Evolutionary conservation across 35 echinoderm and acorn worm species (phyloP).

Genomic region (Stichopus chloronotus): DNA sequence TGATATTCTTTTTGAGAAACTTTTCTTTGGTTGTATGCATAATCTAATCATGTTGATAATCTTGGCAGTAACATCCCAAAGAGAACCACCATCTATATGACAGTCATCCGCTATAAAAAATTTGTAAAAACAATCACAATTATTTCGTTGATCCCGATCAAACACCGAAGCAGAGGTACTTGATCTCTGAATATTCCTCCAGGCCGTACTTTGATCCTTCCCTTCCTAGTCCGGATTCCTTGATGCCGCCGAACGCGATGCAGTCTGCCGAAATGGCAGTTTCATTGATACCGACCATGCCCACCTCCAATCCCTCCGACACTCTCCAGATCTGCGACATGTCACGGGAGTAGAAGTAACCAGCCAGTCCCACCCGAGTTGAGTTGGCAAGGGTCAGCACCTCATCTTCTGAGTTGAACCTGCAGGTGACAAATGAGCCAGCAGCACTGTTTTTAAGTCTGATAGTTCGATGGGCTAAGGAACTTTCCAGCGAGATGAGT

Average conservation of each 20-base stretch:
- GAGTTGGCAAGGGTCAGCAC: constrained; percentile 73
- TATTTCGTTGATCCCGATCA: not conserved
- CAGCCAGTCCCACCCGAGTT: constrained; percentile 72
- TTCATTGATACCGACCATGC: constrained; percentile 92
- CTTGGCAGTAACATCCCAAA: no score
- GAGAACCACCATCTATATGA: no score
- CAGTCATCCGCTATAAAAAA: no score
- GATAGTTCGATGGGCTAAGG: not conserved
- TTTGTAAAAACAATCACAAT: no score
- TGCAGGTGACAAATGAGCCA: not conserved
- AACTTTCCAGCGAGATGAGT: not conserved
- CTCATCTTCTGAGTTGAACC: constrained; percentile 85
- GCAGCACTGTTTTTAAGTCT: not conserved
- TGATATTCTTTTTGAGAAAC: no score
- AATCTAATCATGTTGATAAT: no score
- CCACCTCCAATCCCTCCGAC: constrained; percentile 79
- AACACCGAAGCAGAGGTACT: constrained; percentile 84
- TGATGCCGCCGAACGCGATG: constrained; percentile 78
- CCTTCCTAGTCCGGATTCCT: constrained; percentile 84
- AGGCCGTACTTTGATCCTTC: constrained; percentile 90
- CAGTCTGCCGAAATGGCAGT: constrained; percentile 70
- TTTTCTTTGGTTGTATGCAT: no score
- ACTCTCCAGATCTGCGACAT: constrained; percentile 88
- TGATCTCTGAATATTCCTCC: constrained; percentile 82
- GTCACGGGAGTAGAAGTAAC: constrained; percentile 88